Percentiles rank a stretch among this genome's conserved stretches.
These are phyloP conservation scores for Sphaerophoria rueppellii DNA, from an alignment of 2,888 invertebrate species.

Conservation along the genomic window DNA sequence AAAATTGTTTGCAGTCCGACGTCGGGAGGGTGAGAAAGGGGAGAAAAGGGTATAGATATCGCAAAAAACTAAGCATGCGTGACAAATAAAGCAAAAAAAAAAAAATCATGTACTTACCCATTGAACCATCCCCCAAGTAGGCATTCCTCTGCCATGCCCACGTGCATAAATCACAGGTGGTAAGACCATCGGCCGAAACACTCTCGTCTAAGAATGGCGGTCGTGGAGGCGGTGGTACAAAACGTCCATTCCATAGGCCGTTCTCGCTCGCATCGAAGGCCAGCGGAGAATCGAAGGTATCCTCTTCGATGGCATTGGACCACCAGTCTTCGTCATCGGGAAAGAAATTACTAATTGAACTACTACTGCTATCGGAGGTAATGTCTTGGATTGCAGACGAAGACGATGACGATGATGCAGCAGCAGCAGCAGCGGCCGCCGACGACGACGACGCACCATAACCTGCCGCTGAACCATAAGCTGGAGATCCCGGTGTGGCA, in stretches of 20 bases:
- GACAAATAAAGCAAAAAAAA: conserved; percentile 59
- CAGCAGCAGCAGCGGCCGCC: too few relatives aligned
- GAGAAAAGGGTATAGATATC: not conserved
- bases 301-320: conserved; percentile 82
- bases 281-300: conserved; percentile 82
- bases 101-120: conserved; percentile 83
- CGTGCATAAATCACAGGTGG: conserved; percentile 89
- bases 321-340: conserved; percentile 81
- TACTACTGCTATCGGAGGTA: conserved; percentile 73
- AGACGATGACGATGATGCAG: not conserved
- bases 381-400: conserved; percentile 69
- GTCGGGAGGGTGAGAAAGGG: not conserved
- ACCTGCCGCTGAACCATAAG: conserved; percentile 63
- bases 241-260: conserved; percentile 83
- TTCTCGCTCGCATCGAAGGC: conserved; percentile 82
- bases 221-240: conserved; percentile 87
- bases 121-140: conserved; percentile 84
- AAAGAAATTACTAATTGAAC: conserved; percentile 76
- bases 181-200: conserved; percentile 86
- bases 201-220: conserved; percentile 86
- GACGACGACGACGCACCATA: too few relatives aligned
- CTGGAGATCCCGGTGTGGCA: conserved; percentile 66
- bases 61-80: conserved; percentile 65
- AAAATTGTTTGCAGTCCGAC: conserved; percentile 38
- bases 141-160: conserved; percentile 87